Evolutionary conservation across 2,113 vertebrate species (phyloP).

Genomic region (Trematocara stigmaticum): DNA sequence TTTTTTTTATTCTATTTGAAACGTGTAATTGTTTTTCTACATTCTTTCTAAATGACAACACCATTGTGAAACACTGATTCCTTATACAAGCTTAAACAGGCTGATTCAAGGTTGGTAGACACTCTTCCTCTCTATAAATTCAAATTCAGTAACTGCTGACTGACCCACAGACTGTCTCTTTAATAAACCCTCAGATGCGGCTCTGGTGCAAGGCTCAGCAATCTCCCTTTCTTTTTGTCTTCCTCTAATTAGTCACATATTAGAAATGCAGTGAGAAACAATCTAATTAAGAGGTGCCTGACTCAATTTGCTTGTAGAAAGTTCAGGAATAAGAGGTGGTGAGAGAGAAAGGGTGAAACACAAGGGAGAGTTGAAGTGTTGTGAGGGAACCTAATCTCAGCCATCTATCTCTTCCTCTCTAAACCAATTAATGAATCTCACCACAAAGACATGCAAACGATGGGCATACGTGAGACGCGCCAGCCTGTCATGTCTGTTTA

Average conservation of each 20-base stretch:
- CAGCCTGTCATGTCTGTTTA: conserved; percentile 27
- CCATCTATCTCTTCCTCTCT: conserved; percentile 20
- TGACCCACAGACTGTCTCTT: background rate
- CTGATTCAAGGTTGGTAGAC: background rate
- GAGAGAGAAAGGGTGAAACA: background rate
- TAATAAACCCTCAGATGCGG: conserved; percentile 31
- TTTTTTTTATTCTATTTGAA: background rate
- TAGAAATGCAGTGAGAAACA: conserved; percentile 61
- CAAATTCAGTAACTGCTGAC: background rate
- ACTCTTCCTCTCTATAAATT: background rate
- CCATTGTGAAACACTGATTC: background rate
- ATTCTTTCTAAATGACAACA: background rate
- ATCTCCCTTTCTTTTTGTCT: conserved; percentile 31
- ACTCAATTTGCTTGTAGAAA: conserved; percentile 54
- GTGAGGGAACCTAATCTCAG: conserved; percentile 21
- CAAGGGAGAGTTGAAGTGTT: conserved; percentile 30
- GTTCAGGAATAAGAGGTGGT: conserved; percentile 37
- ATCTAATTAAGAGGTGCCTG: conserved; percentile 56
- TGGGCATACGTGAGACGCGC: background rate
- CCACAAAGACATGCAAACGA: background rate
- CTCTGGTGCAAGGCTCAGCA: conserved; percentile 22
- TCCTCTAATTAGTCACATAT: conserved; percentile 60
- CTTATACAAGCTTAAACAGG: background rate
- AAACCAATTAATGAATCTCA: conserved; percentile 35
- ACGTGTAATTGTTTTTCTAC: background rate